These are phyloP conservation scores for Cyphomyrmex costatus DNA, from an alignment of 1,140 invertebrate species.

Conservation along the genomic window DNA sequence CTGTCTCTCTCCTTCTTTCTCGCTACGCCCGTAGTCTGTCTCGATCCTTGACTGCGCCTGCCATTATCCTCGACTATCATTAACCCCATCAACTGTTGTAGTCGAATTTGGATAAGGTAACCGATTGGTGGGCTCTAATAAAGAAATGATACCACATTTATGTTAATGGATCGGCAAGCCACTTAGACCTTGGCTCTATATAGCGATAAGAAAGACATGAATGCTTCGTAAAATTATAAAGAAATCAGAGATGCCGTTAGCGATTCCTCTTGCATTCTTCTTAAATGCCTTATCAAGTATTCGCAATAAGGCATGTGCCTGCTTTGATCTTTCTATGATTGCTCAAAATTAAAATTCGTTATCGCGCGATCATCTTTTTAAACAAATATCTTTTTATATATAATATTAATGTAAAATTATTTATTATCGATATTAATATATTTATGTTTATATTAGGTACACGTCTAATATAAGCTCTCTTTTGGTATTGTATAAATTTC, in stretches of 20 bases:
- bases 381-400: neutral
- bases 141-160: conserved; percentile 32
- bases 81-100: neutral
- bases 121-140: conserved; percentile 36
- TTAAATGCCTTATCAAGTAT: neutral
- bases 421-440: conserved; percentile 7
- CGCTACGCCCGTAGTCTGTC: neutral
- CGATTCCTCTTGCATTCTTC: neutral
- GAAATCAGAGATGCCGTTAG: neutral
- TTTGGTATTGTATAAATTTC: neutral
- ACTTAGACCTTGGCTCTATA: neutral
- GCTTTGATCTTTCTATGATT: no score
- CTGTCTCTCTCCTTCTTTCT: conserved; percentile 20
- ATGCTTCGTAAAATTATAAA: neutral
- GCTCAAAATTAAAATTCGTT: neutral
- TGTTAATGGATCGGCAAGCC: conserved; percentile 34
- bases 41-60: neutral
- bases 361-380: neutral
- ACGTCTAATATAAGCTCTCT: neutral
- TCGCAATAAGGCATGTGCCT: neutral
- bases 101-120: conserved; percentile 39
- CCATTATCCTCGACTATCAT: conserved; percentile 46
- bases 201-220: neutral
- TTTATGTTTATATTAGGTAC: neutral
- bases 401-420: neutral